Evolutionary conservation across 2,113 vertebrate genomes (phyloP).

Genomic region (Rhinolophus ferrumequinum): DNA sequence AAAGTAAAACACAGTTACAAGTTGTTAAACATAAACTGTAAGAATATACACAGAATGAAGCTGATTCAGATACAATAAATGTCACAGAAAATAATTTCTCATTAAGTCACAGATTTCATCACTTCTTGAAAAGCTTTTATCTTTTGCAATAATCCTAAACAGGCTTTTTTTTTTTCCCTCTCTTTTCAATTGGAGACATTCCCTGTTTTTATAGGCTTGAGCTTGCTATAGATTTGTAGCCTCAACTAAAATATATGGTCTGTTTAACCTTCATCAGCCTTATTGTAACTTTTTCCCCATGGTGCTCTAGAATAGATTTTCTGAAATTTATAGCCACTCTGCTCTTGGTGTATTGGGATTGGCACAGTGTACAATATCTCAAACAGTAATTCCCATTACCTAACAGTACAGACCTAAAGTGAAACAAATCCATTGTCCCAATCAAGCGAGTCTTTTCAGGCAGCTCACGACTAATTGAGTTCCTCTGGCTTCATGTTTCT

Average conservation of each 20-base stretch:
- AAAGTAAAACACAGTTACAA: background rate
- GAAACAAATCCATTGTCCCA: constrained; percentile 60
- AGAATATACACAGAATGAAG: background rate
- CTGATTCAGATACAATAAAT: background rate
- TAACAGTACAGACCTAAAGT: constrained; percentile 49
- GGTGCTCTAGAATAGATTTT: constrained; percentile 68
- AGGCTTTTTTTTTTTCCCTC: background rate
- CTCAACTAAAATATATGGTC: constrained; percentile 56
- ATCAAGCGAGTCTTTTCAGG: constrained; percentile 23
- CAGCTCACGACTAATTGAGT: constrained; percentile 56
- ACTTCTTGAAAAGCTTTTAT: background rate
- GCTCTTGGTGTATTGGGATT: constrained; percentile 64
- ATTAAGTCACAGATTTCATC: background rate
- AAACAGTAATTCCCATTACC: constrained; percentile 59
- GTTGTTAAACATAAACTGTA: background rate
- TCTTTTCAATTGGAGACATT: background rate
- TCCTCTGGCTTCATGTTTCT: constrained; percentile 35
- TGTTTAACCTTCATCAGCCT: constrained; percentile 68
- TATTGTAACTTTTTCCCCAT: constrained; percentile 62
- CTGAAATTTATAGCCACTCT: constrained; percentile 63
- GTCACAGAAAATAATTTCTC: background rate
- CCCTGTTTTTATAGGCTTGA: constrained; percentile 29
- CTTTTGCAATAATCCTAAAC: background rate
- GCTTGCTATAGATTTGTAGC: constrained; percentile 56
- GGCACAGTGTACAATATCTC: constrained; percentile 45